Percentiles rank a stretch among this genome's conserved stretches.
Evolutionary conservation across 2,113 vertebrate genomes (phyloP).

Genomic region (Sardina pilchardus): DNA sequence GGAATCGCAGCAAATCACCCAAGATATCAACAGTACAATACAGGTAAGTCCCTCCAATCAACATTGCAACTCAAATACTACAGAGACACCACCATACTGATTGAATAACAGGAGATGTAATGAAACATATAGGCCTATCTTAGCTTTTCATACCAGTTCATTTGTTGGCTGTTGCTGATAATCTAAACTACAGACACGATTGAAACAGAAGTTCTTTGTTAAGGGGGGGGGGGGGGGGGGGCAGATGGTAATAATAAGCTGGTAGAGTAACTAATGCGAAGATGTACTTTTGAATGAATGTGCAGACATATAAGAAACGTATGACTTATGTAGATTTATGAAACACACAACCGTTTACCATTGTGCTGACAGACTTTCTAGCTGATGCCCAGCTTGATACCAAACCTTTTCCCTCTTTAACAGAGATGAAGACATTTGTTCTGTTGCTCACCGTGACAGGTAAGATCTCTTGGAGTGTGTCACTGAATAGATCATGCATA

Average conservation of each 20-base stretch:
- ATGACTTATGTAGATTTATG: not conserved
- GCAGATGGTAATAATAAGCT: not conserved
- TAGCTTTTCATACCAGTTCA: not conserved
- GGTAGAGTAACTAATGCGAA: too few species aligned
- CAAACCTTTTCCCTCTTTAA: not conserved
- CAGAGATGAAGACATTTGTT: conserved; percentile 57
- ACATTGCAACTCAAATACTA: too few species aligned
- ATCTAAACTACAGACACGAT: not conserved
- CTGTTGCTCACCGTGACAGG: conserved; percentile 57
- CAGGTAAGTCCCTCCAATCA: not conserved
- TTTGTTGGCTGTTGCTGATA: not conserved
- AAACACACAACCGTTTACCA: not conserved
- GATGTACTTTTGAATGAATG: not conserved
- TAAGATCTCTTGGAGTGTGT: conserved; percentile 35
- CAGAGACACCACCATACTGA: not conserved
- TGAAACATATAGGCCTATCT: not conserved
- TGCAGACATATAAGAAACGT: not conserved
- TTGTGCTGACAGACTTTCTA: not conserved
- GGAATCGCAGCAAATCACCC: not conserved
- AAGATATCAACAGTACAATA: not conserved
- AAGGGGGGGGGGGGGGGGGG: not conserved
- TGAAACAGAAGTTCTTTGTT: not conserved
- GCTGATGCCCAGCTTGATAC: not conserved
- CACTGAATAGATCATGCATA: not conserved
- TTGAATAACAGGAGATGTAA: not conserved